A percentile compares a stretch with the other conserved stretches of the same genome.
These are phyloP conservation scores for Meghimatium bilineatum DNA, from an alignment of 2,888 invertebrate genomes.

Conservation along the genomic window DNA sequence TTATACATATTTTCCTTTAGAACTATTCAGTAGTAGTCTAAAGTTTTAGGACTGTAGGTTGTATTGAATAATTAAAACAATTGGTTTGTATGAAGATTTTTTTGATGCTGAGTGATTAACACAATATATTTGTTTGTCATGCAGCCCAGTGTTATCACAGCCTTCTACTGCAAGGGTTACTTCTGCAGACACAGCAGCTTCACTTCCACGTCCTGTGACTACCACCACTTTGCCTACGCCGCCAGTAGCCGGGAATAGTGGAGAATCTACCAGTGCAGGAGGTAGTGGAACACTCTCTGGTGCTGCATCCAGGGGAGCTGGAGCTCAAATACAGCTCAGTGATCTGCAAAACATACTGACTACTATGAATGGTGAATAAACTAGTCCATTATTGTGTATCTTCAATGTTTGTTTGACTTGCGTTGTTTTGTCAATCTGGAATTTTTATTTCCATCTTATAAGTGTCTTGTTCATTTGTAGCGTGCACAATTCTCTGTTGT, in stretches of 20 bases:
- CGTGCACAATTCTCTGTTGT: too few relatives aligned
- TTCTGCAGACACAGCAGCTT: conserved; percentile 58
- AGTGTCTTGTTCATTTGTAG: too few relatives aligned
- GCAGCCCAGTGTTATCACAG: conserved; percentile 72
- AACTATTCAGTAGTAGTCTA: too few relatives aligned
- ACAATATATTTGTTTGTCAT: conserved; percentile 7
- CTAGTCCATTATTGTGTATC: too few relatives aligned
- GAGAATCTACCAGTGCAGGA: conserved; percentile 52
- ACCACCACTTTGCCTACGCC: conserved; percentile 72
- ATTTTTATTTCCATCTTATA: too few relatives aligned
- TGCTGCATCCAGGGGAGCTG: conserved; percentile 28
- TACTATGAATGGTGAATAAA: conserved; percentile 77
- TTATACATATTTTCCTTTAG: too few relatives aligned
- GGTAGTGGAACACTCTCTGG: conserved; percentile 42
- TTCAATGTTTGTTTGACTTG: too few relatives aligned
- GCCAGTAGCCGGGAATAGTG: conserved; percentile 57
- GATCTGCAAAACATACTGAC: conserved; percentile 92
- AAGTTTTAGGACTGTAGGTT: too few relatives aligned
- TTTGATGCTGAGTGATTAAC: not conserved
- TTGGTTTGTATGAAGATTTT: too few relatives aligned
- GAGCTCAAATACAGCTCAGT: conserved; percentile 83
- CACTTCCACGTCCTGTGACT: conserved; percentile 70
- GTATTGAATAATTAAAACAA: too few relatives aligned
- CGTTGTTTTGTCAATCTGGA: too few relatives aligned
- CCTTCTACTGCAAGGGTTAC: conserved; percentile 69